phyloP scores from a whole-genome alignment of 2,888 invertebrate species.

The Neria commutata region DNA sequence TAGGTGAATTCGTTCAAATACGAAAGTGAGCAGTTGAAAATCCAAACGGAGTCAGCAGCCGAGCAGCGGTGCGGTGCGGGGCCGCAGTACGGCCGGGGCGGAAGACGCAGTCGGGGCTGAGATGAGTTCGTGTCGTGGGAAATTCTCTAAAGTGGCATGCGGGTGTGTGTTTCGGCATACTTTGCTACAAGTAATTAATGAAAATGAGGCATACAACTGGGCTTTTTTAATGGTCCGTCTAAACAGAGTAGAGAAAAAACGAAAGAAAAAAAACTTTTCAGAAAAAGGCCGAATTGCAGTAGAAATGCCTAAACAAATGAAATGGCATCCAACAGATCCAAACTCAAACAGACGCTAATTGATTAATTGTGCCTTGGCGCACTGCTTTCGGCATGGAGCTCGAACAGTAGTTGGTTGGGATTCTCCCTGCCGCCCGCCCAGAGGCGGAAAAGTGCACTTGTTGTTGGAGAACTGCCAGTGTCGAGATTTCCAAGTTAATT shows the following conservation, averaged over 20 bases:
- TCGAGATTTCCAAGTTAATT: no score
- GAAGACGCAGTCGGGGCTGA: conserved; percentile 25
- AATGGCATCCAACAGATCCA: background rate
- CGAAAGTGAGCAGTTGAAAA: conserved; percentile 3
- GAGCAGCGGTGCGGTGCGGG: conserved; percentile 24
- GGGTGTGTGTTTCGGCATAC: conserved; percentile 44
- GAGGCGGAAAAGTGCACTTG: conserved; percentile 10
- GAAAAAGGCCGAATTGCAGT: background rate
- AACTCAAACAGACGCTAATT: background rate
- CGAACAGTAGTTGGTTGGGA: conserved; percentile 16
- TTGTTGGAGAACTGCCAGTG: background rate
- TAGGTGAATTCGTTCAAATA: background rate
- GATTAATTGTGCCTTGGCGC: background rate
- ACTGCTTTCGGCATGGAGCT: conserved; percentile 11
- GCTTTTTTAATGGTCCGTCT: conserved; percentile 30
- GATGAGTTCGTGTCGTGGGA: conserved; percentile 45
- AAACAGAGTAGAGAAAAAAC: background rate
- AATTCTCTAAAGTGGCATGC: conserved; percentile 54
- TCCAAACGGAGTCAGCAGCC: conserved; percentile 22
- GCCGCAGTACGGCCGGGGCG: conserved; percentile 34
- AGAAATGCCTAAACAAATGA: background rate
- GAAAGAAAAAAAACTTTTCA: background rate
- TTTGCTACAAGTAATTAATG: conserved; percentile 45
- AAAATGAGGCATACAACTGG: conserved; percentile 24
- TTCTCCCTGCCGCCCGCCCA: background rate